Conservation (phyloP, 2,113 vertebrate species). For the Panurus biarmicus region DNA sequence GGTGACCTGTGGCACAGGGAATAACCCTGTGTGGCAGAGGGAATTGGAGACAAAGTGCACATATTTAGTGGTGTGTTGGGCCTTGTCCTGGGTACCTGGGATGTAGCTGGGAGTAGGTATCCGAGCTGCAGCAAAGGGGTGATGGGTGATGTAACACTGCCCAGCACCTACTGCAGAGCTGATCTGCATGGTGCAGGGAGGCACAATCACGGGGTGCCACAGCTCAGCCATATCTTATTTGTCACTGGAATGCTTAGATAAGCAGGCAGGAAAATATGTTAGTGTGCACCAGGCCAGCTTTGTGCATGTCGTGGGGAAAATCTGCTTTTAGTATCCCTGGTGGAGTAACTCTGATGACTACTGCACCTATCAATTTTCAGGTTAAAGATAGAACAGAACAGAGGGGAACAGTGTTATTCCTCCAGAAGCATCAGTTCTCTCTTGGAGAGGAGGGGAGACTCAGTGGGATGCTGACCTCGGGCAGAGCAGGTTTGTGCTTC, state of each 20-base stretch:
- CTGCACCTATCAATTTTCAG: background rate
- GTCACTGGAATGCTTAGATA: background rate
- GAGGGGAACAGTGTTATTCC: background rate
- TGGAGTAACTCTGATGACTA: background rate
- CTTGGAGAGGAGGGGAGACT: background rate
- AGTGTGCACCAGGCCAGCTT: background rate
- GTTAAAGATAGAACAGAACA: background rate
- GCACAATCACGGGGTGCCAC: accelerated
- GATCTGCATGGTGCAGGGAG: accelerated
- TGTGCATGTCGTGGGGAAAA: background rate
- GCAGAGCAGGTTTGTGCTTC: background rate
- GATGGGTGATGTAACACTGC: background rate
- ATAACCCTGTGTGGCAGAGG: background rate
- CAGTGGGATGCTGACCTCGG: accelerated
- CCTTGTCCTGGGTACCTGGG: background rate
- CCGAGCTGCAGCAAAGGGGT: background rate
- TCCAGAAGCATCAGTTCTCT: accelerated
- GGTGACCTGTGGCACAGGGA: no score
- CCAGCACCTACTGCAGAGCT: background rate
- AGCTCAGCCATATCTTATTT: background rate
- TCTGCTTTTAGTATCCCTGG: background rate
- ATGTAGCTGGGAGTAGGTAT: background rate
- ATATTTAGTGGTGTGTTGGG: background rate
- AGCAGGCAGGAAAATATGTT: background rate
- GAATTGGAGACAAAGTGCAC: background rate